A percentile compares a stretch with the other conserved stretches of the same genome.
Conservation (phyloP, 92 coral and sea anemone species). For the Hydrozoanthus gracilis region DNA sequence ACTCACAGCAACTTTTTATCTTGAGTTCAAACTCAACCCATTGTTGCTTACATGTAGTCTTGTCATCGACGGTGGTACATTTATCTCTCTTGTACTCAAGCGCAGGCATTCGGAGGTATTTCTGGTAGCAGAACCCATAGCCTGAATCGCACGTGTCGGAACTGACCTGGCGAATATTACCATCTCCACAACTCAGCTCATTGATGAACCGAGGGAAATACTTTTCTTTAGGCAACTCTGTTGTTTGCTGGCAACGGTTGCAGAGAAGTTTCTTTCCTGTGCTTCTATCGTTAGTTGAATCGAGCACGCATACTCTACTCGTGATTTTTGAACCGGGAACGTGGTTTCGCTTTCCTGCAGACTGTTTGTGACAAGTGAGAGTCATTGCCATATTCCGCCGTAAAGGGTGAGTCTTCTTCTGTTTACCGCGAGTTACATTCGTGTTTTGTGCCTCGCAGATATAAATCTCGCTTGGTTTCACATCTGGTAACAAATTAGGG, state of each 20-base stretch:
- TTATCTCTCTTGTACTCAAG: background rate
- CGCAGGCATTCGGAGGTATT: background rate
- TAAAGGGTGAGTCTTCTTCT: background rate
- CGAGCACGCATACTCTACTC: background rate
- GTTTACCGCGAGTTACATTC: too few species aligned
- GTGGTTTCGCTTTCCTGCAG: slow-evolving; percentile 1
- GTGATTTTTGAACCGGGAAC: background rate
- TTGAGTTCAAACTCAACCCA: background rate
- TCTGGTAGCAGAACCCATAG: background rate
- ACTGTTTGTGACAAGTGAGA: background rate
- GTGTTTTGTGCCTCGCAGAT: background rate
- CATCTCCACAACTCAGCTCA: slow-evolving; percentile 16
- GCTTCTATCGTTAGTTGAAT: background rate
- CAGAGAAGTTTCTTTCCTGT: background rate
- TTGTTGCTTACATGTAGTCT: background rate
- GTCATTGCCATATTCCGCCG: background rate
- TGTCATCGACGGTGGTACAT: background rate
- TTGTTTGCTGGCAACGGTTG: slow-evolving; percentile 28
- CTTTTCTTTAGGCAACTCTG: background rate
- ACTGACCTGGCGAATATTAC: background rate
- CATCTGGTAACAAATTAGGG: slow-evolving; percentile 25
- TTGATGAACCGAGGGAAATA: background rate
- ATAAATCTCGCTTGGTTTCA: slow-evolving; percentile 6
- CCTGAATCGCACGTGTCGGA: background rate
- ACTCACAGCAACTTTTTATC: slow-evolving; percentile 25